phyloP scores from a whole-genome alignment of 2,113 vertebrate genomes.

The Bucco capensis region DNA sequence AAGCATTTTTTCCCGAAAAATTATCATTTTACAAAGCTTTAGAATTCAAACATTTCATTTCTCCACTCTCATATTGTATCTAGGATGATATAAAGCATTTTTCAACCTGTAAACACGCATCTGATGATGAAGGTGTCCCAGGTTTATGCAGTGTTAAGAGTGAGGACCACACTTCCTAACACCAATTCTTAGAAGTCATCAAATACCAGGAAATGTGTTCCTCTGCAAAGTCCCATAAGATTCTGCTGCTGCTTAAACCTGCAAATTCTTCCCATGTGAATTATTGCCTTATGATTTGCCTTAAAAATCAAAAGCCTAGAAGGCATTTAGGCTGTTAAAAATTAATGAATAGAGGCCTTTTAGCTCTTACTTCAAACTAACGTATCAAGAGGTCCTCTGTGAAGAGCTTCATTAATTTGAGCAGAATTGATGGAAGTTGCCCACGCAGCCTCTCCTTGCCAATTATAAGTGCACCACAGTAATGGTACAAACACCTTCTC shows the following conservation, averaged over 20 bases:
- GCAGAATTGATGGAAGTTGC: neutral
- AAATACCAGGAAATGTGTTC: neutral
- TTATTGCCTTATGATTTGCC: neutral
- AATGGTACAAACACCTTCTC: fast-evolving
- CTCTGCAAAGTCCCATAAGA: neutral
- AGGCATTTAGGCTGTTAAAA: conserved; percentile 1
- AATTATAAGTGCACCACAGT: neutral
- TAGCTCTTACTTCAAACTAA: neutral
- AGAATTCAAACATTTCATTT: neutral
- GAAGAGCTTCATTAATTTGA: neutral
- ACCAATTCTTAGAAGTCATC: neutral
- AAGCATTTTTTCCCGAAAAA: neutral
- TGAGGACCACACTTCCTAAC: neutral
- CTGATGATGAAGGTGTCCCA: neutral
- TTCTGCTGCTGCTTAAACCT: neutral
- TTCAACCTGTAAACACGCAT: neutral
- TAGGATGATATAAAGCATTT: neutral
- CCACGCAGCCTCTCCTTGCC: neutral
- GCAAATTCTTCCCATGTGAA: neutral
- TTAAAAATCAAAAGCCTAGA: neutral
- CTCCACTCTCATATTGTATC: neutral
- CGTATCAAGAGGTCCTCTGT: neutral
- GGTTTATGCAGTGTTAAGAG: neutral
- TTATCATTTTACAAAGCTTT: neutral
- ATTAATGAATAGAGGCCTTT: neutral